phyloP scores from a whole-genome alignment of 2,797 vertebrate genomes.

The Lepilemur ruficaudatus region DNA sequence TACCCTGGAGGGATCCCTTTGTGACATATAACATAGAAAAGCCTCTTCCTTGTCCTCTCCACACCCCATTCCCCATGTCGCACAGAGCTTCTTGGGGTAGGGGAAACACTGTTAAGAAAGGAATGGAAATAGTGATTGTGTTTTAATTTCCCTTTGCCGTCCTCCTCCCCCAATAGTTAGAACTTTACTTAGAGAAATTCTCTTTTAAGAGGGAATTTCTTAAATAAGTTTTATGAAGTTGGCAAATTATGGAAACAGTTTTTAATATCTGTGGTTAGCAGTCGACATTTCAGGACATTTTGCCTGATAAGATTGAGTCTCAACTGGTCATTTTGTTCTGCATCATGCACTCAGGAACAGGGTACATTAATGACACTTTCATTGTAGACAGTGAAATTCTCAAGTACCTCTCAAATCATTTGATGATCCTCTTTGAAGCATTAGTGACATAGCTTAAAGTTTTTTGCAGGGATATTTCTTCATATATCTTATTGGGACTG shows the following conservation, averaged over 20 bases:
- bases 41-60: background rate
- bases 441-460: background rate
- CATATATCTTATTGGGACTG: background rate
- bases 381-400: background rate
- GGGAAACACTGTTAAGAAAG: background rate
- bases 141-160: background rate
- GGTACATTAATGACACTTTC: background rate
- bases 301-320: background rate
- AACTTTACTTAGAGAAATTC: background rate
- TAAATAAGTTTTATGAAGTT: background rate
- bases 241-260: background rate
- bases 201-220: background rate
- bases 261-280: background rate
- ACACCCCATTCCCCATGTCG: accelerated
- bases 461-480: background rate
- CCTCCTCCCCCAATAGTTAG: background rate
- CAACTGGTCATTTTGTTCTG: background rate
- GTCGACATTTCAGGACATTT: background rate
- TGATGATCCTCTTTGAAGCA: background rate
- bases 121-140: background rate
- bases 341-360: background rate
- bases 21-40: background rate
- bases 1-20: background rate
- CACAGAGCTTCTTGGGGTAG: background rate
- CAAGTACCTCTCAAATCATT: background rate